A percentile compares a stretch with the other conserved stretches of the same genome.
Evolutionary conservation across 2,113 vertebrate species (phyloP).

Genomic region (Monopterus albus): DNA sequence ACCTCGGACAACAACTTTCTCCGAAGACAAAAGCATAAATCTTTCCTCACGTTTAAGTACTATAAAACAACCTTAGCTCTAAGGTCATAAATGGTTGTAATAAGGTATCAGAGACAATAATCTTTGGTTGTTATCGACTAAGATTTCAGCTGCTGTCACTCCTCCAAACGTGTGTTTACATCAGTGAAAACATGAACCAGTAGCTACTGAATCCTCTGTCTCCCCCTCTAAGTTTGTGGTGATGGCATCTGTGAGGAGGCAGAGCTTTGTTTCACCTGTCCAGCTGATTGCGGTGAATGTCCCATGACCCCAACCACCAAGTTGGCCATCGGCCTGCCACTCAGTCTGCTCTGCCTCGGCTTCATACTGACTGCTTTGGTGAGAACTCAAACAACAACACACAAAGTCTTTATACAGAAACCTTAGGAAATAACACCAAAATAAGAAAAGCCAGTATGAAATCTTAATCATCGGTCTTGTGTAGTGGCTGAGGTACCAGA

Average conservation of each 20-base stretch:
- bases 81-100: too few species aligned
- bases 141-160: too few species aligned
- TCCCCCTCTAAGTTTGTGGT: constrained; percentile 81
- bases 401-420: background rate
- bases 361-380: constrained; percentile 82
- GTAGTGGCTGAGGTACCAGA: constrained; percentile 89
- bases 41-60: too few species aligned
- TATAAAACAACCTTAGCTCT: too few species aligned
- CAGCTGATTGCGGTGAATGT: constrained; percentile 86
- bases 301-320: constrained; percentile 76
- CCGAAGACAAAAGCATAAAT: too few species aligned
- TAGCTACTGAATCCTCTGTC: background rate
- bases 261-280: constrained; percentile 84
- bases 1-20: too few species aligned
- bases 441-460: background rate
- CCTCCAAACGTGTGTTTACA: too few species aligned
- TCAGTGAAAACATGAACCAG: background rate
- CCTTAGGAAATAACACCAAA: background rate
- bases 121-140: too few species aligned
- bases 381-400: constrained; percentile 26
- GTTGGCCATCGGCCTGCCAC: constrained; percentile 80
- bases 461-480: background rate
- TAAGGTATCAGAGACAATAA: too few species aligned
- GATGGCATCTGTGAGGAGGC: constrained; percentile 83
- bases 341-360: constrained; percentile 81